Evolutionary conservation across 2,113 vertebrate species (phyloP), one percentile per base, ranked within the genome.

Genomic region (Cyanistes caeruleus): DNA sequence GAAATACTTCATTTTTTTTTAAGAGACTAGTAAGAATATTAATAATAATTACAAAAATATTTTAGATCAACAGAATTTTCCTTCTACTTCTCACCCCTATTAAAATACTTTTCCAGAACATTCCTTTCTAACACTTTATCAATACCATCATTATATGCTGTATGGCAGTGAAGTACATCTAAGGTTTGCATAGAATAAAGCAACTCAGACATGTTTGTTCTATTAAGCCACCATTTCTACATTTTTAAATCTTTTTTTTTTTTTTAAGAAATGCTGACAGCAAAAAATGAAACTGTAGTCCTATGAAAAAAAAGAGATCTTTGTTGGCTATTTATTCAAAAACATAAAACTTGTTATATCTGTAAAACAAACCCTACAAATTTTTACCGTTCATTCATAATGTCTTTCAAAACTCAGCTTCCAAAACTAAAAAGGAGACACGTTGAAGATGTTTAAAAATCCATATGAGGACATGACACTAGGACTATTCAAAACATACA

Each of bases 51-150:
- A 28, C 11, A 55, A 65, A 80, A 79, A 63, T 2, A 52, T 10
- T 62, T 74, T 46, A 43, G 15, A 79, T 60, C 28, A 76, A 59
- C 5, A 35, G 43, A 12, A 64, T 92, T 90, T n/a, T 73, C 22
- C 23, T 79, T 8, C 27, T 8, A 5, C 37, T 62, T 87, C 24
- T 33, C 30, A 46, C 5, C 6, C 10, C n/a, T 59, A 91, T 64
- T 46, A 51, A 94, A 85, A 95, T 58, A 35, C 44, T 88, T 88
- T 95, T 93, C 83, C 46, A 84, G 9, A 95, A 63, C 62, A 56
- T 81, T 85, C 49, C 59, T 89, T 95, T 69, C 62, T 33, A 95
- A 92, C 23, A 92, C 19, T 86, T 84, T 89, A 84, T 94, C 27
- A 65, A 67, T 90, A 15, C 21, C 23, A 11, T 53, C n/a, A 48